These are phyloP conservation scores for Leptogaster cylindrica DNA, from an alignment of 2,888 invertebrate genomes.

Conservation along the genomic window DNA sequence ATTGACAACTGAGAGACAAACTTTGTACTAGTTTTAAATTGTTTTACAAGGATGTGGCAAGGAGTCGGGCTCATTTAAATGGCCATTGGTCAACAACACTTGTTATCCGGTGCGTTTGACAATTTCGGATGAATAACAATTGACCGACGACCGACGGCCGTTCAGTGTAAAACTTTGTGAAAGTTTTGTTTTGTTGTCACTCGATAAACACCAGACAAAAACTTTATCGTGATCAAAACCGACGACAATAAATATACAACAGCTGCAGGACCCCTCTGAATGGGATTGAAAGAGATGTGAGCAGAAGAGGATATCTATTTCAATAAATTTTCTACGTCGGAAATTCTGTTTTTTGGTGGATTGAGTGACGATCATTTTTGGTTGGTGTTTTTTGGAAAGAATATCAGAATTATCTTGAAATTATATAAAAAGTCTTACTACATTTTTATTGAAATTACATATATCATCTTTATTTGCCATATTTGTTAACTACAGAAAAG, in stretches of 20 bases:
- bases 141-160: constrained; percentile 7
- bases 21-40: too few species aligned
- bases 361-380: too few species aligned
- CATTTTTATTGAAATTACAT: too few species aligned
- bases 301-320: constrained; percentile 9
- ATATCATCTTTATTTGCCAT: too few species aligned
- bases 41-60: too few species aligned
- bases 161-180: constrained; percentile 7
- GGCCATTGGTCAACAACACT: constrained; percentile 28
- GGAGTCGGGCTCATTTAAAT: too few species aligned
- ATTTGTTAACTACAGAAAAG: too few species aligned
- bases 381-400: too few species aligned
- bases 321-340: constrained; percentile 20
- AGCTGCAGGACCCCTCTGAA: constrained; percentile 25
- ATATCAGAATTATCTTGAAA: too few species aligned
- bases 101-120: constrained; percentile 38
- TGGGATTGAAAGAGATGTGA: constrained; percentile 15
- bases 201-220: constrained; percentile 40
- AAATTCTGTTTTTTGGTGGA: too few species aligned
- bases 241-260: constrained; percentile 30
- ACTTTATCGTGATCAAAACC: constrained; percentile 36
- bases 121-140: constrained; percentile 38
- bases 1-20: too few species aligned
- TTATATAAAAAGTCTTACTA: too few species aligned
- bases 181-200: constrained; percentile 41